phyloP scores from a whole-genome alignment of 2,888 invertebrate species.

The Melanotus villosus region DNA sequence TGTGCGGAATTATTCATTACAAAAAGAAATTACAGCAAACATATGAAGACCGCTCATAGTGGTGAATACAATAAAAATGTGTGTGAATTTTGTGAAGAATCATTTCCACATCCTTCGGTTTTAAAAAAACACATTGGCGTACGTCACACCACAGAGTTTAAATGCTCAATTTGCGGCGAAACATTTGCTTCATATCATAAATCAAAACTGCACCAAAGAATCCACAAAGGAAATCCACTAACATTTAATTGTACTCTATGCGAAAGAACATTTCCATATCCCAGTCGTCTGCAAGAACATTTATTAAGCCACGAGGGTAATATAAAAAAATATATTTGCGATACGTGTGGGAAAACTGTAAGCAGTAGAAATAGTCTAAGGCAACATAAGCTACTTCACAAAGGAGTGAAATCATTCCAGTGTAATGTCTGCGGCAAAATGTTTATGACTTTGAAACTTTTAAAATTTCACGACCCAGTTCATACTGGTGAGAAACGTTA shows the following conservation, averaged over 20 bases:
- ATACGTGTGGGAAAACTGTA: constrained; percentile 67
- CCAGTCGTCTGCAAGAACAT: not conserved
- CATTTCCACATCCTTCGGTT: not conserved
- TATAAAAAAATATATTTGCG: constrained; percentile 69
- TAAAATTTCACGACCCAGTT: not conserved
- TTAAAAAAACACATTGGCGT: not conserved
- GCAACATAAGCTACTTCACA: constrained; percentile 26
- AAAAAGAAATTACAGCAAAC: too few relatives aligned
- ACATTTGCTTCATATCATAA: not conserved
- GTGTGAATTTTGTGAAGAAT: not conserved
- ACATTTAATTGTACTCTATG: too few relatives aligned
- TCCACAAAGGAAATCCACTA: too few relatives aligned
- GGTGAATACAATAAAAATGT: too few relatives aligned
- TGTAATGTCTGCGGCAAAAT: not conserved
- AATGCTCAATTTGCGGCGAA: constrained; percentile 54
- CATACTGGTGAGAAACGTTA: constrained; percentile 69
- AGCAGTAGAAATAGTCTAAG: constrained; percentile 66
- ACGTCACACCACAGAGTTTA: too few relatives aligned
- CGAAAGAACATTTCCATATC: too few relatives aligned
- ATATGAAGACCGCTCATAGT: too few relatives aligned
- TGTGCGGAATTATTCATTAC: too few relatives aligned
- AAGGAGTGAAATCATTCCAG: constrained; percentile 17
- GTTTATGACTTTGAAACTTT: not conserved
- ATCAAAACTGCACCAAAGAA: not conserved
- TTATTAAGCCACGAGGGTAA: constrained; percentile 36